Evolutionary conservation across 2,113 vertebrate species (phyloP).

Genomic region (Embiotoca jacksoni): DNA sequence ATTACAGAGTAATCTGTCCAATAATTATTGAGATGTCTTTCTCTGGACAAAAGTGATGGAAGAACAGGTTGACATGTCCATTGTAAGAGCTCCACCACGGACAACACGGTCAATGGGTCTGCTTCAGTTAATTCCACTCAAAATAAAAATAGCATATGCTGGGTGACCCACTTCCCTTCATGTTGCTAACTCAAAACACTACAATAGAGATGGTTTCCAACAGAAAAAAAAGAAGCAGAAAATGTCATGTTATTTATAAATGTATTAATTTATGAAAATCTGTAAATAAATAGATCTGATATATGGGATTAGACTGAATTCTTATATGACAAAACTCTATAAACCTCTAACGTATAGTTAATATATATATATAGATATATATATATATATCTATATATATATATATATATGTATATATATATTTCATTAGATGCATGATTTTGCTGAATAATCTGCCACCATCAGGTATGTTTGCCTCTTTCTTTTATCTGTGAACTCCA

Average conservation of each 20-base stretch:
- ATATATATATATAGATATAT: no score
- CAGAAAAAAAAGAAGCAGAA: no score
- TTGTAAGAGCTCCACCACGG: neutral
- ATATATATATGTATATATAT: no score
- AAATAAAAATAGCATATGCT: neutral
- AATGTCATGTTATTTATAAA: no score
- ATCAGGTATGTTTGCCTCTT: conserved; percentile 38
- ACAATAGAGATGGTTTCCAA: no score
- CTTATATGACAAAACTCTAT: no score
- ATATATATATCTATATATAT: no score
- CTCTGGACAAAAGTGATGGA: neutral
- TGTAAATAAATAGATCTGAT: no score
- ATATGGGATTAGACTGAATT: no score
- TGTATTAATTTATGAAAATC: no score
- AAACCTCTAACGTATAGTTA: no score
- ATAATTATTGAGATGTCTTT: neutral
- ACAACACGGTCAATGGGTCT: neutral
- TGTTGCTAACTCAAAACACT: neutral
- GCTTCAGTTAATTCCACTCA: neutral
- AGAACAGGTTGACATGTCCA: neutral
- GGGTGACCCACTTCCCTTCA: neutral
- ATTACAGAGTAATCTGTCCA: neutral
- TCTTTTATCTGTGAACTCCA: conserved; percentile 30
- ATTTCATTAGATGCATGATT: conserved; percentile 6
- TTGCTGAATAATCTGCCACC: conserved; percentile 14